A percentile compares a stretch with the other conserved stretches of the same genome.
These are phyloP conservation scores for Pilophorus perplexus DNA, from an alignment of 2,888 invertebrate genomes.

Conservation along the genomic window DNA sequence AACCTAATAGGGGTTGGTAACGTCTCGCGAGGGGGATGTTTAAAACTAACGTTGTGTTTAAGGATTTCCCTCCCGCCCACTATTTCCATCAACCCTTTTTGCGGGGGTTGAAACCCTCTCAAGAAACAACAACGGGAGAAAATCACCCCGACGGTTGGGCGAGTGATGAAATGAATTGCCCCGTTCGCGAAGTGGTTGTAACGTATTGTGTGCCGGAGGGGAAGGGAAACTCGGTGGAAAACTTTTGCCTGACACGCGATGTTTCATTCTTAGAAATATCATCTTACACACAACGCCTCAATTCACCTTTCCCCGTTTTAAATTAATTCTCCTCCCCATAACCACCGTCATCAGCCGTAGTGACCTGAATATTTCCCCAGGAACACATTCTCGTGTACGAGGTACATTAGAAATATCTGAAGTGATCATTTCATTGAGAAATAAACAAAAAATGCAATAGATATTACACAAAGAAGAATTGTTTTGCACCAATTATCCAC, in stretches of 20 bases:
- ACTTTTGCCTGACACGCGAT: conserved; percentile 20
- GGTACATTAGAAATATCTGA: too few relatives aligned
- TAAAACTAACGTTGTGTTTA: conserved; percentile 6
- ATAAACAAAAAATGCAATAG: too few relatives aligned
- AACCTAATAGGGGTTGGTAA: background rate
- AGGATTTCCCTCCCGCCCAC: conserved; percentile 1
- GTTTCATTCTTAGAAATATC: conserved; percentile 19
- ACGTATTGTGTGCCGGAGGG: conserved; percentile 1
- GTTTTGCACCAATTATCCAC: too few relatives aligned
- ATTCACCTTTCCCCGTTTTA: background rate
- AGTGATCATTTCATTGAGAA: too few relatives aligned
- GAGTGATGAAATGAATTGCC: conserved; percentile 20
- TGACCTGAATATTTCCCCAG: too few relatives aligned
- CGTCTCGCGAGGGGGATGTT: background rate
- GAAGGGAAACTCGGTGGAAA: too few relatives aligned
- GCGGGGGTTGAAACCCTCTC: too few relatives aligned
- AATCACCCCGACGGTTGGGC: background rate
- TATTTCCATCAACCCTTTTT: background rate
- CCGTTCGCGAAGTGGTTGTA: conserved; percentile 14
- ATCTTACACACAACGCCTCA: conserved; percentile 22
- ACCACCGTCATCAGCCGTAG: too few relatives aligned
- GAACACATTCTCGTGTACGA: too few relatives aligned
- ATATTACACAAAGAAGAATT: too few relatives aligned
- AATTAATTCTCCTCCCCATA: too few relatives aligned
- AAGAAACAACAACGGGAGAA: conserved; percentile 7